phyloP scores from a whole-genome alignment of 1,140 invertebrate genomes.

The Solenopsis invicta region DNA sequence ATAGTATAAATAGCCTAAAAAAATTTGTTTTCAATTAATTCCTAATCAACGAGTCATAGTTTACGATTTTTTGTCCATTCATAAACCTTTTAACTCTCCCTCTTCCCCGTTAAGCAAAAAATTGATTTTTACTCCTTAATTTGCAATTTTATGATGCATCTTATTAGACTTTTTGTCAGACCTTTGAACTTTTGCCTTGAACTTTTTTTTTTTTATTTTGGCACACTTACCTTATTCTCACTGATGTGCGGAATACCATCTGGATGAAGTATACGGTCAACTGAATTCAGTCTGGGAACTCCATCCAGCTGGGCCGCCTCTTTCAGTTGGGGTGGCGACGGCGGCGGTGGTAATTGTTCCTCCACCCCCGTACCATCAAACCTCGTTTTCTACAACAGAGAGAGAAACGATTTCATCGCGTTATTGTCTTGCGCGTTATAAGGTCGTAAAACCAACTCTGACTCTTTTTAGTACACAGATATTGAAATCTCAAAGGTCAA shows the following conservation, averaged over 20 bases:
- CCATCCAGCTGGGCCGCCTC: slow-evolving; percentile 81
- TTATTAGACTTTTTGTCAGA: not conserved
- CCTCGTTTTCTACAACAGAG: slow-evolving; percentile 87
- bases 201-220: not conserved
- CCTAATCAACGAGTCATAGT: no score
- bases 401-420: slow-evolving; percentile 25
- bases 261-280: slow-evolving; percentile 81
- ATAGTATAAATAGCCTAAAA: no score
- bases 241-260: slow-evolving; percentile 77
- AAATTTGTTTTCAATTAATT: no score
- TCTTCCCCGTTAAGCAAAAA: not conserved
- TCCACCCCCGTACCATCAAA: slow-evolving; percentile 83
- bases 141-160: not conserved
- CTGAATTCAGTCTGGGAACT: slow-evolving; percentile 82
- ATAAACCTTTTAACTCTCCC: no score
- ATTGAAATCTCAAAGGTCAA: not conserved
- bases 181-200: no score
- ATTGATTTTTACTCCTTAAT: not conserved
- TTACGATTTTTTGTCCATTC: no score
- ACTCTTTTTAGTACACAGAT: not conserved
- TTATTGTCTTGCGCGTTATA: not conserved
- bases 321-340: slow-evolving; percentile 87
- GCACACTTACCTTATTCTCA: slow-evolving; percentile 80
- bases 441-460: not conserved
- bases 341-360: slow-evolving; percentile 88